These are phyloP conservation scores for Lepidocyrtinus sp. DNA, from an alignment of 2,888 invertebrate species.

Conservation along the genomic window DNA sequence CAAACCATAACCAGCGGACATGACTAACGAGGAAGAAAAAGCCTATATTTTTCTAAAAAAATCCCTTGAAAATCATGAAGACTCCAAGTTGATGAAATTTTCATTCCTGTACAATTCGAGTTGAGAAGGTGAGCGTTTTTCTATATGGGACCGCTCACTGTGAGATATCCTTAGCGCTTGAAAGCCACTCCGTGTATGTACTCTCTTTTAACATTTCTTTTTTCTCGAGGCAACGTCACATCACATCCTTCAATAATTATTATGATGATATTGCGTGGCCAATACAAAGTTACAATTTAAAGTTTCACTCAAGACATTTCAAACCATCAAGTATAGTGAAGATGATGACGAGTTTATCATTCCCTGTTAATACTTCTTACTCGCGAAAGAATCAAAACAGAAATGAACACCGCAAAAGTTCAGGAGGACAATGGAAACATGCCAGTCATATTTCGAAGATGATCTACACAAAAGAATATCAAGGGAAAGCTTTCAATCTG, in stretches of 20 bases:
- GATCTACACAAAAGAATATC: constrained; percentile 1
- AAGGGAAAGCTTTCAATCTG: neutral
- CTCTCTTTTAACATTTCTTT: constrained; percentile 7
- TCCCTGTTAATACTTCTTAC: neutral
- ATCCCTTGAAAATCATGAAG: neutral
- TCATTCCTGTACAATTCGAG: neutral
- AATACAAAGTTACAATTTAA: constrained; percentile 1
- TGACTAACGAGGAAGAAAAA: too few relatives aligned
- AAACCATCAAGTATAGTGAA: too few relatives aligned
- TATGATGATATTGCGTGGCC: constrained; percentile 20
- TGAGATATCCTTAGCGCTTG: constrained; percentile 27
- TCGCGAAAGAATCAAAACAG: constrained; percentile 32
- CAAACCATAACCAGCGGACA: too few relatives aligned
- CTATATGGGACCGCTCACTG: constrained; percentile 51
- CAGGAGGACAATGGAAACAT: constrained; percentile 37
- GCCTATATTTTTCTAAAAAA: neutral
- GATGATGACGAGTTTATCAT: neutral
- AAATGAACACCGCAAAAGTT: constrained; percentile 15
- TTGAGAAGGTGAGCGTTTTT: neutral
- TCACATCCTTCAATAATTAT: constrained; percentile 51
- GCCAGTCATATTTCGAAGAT: constrained; percentile 4
- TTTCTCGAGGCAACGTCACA: constrained; percentile 17
- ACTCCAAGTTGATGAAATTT: neutral
- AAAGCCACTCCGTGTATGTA: neutral
- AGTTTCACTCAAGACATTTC: too few relatives aligned